Evolutionary conservation across 2,113 vertebrate species (phyloP).

Genomic region (Tonatia bakeri): DNA sequence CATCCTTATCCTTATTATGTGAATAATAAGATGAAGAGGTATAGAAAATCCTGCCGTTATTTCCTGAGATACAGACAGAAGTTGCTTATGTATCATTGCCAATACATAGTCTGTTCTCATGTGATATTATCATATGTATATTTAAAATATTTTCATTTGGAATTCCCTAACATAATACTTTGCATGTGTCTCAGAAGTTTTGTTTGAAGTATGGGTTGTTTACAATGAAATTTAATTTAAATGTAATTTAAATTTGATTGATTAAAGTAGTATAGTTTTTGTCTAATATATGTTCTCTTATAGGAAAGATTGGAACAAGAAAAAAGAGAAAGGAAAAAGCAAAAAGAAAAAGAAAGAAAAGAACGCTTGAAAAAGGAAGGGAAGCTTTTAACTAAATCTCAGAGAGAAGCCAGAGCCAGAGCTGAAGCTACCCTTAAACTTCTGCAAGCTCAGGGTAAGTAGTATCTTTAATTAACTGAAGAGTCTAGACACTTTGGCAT

Average conservation of each 20-base stretch:
- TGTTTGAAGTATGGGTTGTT: conserved; percentile 5
- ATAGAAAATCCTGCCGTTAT: background rate
- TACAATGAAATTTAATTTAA: background rate
- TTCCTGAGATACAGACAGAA: background rate
- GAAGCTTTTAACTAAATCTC: conserved; percentile 94
- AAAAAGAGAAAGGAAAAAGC: conserved; percentile 95
- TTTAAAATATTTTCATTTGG: conserved; percentile 33
- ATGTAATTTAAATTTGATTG: background rate
- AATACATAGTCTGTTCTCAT: background rate
- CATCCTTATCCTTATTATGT: background rate
- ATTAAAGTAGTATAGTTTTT: conserved; percentile 7
- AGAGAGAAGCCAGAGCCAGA: conserved; percentile 92
- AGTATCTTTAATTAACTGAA: background rate
- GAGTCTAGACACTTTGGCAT: background rate
- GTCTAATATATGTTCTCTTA: background rate
- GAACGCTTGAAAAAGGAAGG: conserved; percentile 98
- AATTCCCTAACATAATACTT: background rate
- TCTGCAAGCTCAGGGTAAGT: conserved; percentile 95
- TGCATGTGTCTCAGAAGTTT: background rate
- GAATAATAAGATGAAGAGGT: background rate
- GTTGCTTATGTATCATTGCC: background rate
- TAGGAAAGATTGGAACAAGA: conserved; percentile 97
- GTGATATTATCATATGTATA: background rate
- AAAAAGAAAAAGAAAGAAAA: conserved; percentile 97
- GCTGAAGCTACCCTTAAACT: conserved; percentile 91